A percentile compares a stretch with the other conserved stretches of the same genome.
Evolutionary conservation across 2,888 invertebrate species (phyloP).

Genomic region (Pammene aurita): DNA sequence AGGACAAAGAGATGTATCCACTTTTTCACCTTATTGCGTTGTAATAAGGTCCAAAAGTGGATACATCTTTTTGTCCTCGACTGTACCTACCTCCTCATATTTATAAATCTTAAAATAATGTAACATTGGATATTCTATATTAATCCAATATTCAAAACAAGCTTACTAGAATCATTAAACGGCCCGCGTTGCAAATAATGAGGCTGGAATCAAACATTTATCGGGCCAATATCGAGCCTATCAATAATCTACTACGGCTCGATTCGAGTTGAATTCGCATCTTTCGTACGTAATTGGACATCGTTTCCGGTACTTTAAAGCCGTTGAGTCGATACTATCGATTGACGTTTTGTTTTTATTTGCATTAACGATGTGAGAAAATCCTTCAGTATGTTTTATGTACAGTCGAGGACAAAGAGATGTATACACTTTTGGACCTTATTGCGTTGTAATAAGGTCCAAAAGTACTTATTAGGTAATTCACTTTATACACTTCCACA

Average conservation of each 20-base stretch:
- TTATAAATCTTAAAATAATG: too few relatives aligned
- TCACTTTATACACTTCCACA: too few relatives aligned
- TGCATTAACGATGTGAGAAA: slow-evolving; percentile 14
- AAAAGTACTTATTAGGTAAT: too few relatives aligned
- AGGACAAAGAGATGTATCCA: too few relatives aligned
- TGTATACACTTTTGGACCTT: too few relatives aligned
- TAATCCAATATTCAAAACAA: neutral
- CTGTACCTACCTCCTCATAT: too few relatives aligned
- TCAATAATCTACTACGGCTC: slow-evolving; percentile 47
- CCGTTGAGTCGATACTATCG: slow-evolving; percentile 48
- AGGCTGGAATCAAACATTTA: slow-evolving; percentile 24
- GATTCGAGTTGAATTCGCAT: slow-evolving; percentile 50
- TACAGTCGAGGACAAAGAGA: too few relatives aligned
- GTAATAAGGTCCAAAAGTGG: too few relatives aligned
- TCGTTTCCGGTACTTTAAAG: slow-evolving; percentile 54
- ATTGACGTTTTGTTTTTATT: slow-evolving; percentile 23
- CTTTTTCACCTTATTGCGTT: too few relatives aligned
- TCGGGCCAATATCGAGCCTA: slow-evolving; percentile 25
- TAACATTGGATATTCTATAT: too few relatives aligned
- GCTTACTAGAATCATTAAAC: neutral
- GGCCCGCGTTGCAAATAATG: slow-evolving; percentile 13
- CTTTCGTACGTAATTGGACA: slow-evolving; percentile 58
- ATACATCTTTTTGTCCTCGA: too few relatives aligned
- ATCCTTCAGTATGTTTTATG: neutral
- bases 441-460: too few relatives aligned